These are phyloP conservation scores for Dallia pectoralis DNA, from an alignment of 2,797 vertebrate genomes.

Conservation along the genomic window DNA sequence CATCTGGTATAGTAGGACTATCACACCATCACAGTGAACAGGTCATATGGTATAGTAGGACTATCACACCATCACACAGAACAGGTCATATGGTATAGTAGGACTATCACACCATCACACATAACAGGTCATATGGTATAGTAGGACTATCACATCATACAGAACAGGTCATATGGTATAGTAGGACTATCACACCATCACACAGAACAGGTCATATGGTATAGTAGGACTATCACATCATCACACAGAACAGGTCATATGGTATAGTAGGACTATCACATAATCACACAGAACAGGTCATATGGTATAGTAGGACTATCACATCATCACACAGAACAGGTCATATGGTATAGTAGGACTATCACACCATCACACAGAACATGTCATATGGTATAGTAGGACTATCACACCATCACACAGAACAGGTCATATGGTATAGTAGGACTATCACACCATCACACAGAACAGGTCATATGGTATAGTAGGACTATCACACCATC, in stretches of 20 bases:
- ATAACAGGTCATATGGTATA: slow-evolving; percentile 63
- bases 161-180: slow-evolving; percentile 64
- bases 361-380: neutral
- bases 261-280: slow-evolving; percentile 87
- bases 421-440: slow-evolving; percentile 71
- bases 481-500: too few species aligned
- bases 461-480: neutral
- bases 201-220: slow-evolving; percentile 48
- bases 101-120: slow-evolving; percentile 49
- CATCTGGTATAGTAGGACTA: slow-evolving; percentile 77
- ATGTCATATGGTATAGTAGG: too few species aligned
- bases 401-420: neutral
- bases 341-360: neutral
- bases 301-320: slow-evolving; percentile 81
- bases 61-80: neutral
- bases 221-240: slow-evolving; percentile 82
- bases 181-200: slow-evolving; percentile 76
- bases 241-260: neutral
- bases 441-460: slow-evolving; percentile 59
- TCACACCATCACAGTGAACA: neutral
- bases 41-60: slow-evolving; percentile 80
- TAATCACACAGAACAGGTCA: neutral
- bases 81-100: slow-evolving; percentile 76
- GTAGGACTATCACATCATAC: slow-evolving; percentile 73
- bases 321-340: neutral